These are phyloP conservation scores for Cephus spinipes DNA, from an alignment of 2,888 invertebrate species.

Conservation along the genomic window DNA sequence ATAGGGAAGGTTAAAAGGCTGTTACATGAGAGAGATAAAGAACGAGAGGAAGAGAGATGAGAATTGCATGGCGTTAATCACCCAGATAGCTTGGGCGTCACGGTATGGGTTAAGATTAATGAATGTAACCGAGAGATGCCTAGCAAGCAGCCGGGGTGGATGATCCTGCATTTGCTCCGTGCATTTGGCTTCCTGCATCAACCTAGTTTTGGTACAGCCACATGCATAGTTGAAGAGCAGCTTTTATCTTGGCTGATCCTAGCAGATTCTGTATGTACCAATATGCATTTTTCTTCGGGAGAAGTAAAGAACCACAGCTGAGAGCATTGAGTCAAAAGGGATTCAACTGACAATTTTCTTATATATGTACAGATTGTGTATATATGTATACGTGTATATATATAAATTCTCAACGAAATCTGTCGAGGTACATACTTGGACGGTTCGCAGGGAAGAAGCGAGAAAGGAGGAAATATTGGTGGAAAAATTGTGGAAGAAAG, in stretches of 20 bases:
- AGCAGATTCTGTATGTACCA: background rate
- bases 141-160: background rate
- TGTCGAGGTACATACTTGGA: background rate
- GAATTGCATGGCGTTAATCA: conserved; percentile 24
- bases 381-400: too few species aligned
- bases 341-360: background rate
- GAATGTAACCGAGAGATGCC: background rate
- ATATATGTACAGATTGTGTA: too few species aligned
- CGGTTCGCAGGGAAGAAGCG: background rate
- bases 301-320: background rate
- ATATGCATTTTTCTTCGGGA: background rate
- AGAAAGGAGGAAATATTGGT: background rate
- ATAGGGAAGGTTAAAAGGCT: background rate
- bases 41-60: conserved; percentile 14
- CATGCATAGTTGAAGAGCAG: background rate
- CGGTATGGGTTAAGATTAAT: conserved; percentile 10
- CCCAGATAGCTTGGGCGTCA: conserved; percentile 16
- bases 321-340: background rate
- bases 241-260: background rate
- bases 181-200: background rate
- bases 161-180: background rate
- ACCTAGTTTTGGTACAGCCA: background rate
- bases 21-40: background rate
- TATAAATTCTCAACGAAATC: background rate
- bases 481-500: background rate